phyloP scores from a whole-genome alignment of 2,797 vertebrate genomes.

The Siniperca obscura region DNA sequence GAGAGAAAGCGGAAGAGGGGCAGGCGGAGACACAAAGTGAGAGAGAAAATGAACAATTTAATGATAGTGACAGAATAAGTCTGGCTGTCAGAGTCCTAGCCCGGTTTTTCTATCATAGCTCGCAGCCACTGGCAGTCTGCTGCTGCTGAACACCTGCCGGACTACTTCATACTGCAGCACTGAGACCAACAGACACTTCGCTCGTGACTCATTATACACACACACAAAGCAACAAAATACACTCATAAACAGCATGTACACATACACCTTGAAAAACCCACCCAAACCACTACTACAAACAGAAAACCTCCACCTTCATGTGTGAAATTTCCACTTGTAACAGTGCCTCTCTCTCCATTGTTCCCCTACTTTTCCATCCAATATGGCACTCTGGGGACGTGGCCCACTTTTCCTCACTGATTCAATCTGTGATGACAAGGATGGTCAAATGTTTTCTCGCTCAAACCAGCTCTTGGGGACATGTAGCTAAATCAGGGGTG shows the following conservation, averaged over 20 bases:
- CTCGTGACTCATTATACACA: conserved; percentile 42
- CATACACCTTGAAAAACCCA: conserved; percentile 1
- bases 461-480: conserved; percentile 43
- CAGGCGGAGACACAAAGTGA: conserved; percentile 39
- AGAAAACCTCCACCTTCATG: conserved; percentile 10
- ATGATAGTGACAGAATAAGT: conserved; percentile 58
- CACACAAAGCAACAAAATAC: not conserved
- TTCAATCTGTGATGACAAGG: conserved; percentile 47
- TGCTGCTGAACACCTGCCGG: conserved; percentile 62
- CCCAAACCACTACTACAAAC: not conserved
- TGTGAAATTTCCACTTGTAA: conserved; percentile 8
- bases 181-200: conserved; percentile 38
- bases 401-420: conserved; percentile 49
- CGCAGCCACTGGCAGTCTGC: conserved; percentile 28
- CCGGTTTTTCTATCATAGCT: conserved; percentile 60
- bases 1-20: conserved; percentile 18
- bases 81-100: conserved; percentile 55
- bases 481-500: conserved; percentile 33
- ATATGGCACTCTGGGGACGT: conserved; percentile 34
- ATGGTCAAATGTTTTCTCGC: conserved; percentile 42
- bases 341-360: not conserved
- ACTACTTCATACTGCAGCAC: conserved; percentile 54
- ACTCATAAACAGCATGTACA: conserved; percentile 5
- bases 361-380: conserved; percentile 20
- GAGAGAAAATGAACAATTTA: conserved; percentile 57